phyloP scores from a whole-genome alignment of 2,113 vertebrate genomes.

The Platycercus adscitus region DNA sequence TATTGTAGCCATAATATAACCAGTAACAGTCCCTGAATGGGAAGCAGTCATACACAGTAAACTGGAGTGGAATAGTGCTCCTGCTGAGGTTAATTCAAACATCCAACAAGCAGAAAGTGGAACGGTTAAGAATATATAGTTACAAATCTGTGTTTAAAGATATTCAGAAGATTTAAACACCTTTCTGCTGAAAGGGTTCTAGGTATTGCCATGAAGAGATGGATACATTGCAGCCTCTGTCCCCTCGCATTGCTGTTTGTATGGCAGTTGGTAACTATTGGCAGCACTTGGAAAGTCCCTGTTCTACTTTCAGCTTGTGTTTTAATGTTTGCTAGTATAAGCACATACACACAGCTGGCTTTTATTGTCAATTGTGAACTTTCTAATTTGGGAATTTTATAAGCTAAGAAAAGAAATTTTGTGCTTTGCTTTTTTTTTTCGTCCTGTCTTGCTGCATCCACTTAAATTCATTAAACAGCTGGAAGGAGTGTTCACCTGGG shows the following conservation, averaged over 20 bases:
- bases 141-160: neutral
- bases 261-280: neutral
- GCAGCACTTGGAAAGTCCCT: neutral
- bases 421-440: neutral
- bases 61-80: neutral
- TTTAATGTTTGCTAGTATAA: neutral
- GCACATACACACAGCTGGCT: neutral
- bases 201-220: neutral
- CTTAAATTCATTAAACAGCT: neutral
- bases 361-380: neutral
- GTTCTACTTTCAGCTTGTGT: neutral
- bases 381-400: neutral
- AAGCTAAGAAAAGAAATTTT: neutral
- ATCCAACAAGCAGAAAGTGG: neutral
- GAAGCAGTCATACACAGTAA: neutral
- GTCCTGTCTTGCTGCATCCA: neutral
- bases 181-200: neutral
- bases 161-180: neutral
- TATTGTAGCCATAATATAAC: neutral
- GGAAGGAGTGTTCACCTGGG: neutral
- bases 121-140: neutral
- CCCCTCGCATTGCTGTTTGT: neutral
- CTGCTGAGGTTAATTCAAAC: neutral
- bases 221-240: accelerated
- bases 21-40: neutral